Percentiles rank a stretch among this genome's conserved stretches.
phyloP scores from a whole-genome alignment of 2,888 invertebrate species.

The Liopterus haemorrhoidalis region DNA sequence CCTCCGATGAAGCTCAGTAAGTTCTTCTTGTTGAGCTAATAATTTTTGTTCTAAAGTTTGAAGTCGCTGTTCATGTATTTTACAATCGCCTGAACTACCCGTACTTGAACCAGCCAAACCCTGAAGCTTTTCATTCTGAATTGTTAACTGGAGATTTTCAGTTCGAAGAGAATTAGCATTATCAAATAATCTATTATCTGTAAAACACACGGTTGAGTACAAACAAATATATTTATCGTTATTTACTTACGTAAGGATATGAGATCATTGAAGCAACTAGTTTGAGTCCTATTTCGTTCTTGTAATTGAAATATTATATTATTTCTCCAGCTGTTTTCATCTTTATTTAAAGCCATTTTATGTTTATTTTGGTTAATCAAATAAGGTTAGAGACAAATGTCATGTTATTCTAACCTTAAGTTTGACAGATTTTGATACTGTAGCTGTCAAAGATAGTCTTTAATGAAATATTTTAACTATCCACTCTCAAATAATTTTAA shows the following conservation, averaged over 20 bases:
- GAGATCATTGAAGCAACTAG: conserved; percentile 70
- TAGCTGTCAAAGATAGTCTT: no score
- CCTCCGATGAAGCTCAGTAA: conserved; percentile 81
- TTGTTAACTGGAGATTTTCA: conserved; percentile 78
- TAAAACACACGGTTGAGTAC: conserved; percentile 39
- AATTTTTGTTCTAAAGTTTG: conserved; percentile 80
- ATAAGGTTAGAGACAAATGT: no score
- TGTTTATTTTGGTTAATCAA: conserved; percentile 27
- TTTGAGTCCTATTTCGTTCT: conserved; percentile 69
- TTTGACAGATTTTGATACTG: no score
- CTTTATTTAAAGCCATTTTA: conserved; percentile 30
- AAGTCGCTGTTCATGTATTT: conserved; percentile 49
- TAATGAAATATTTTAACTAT: no score
- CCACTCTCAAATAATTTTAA: no score
- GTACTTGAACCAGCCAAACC: conserved; percentile 39
- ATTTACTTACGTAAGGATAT: conserved; percentile 70
- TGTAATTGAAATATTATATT: conserved; percentile 64
- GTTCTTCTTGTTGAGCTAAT: conserved; percentile 81
- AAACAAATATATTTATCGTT: conserved; percentile 24
- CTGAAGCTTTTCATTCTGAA: conserved; percentile 77
- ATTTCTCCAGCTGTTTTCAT: conserved; percentile 59
- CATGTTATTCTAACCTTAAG: no score
- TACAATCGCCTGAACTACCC: conserved; percentile 43
- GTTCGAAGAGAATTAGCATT: conserved; percentile 70
- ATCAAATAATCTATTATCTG: conserved; percentile 85